These are phyloP conservation scores for Bungarus multicinctus DNA, from an alignment of 2,113 vertebrate species.

Conservation along the genomic window DNA sequence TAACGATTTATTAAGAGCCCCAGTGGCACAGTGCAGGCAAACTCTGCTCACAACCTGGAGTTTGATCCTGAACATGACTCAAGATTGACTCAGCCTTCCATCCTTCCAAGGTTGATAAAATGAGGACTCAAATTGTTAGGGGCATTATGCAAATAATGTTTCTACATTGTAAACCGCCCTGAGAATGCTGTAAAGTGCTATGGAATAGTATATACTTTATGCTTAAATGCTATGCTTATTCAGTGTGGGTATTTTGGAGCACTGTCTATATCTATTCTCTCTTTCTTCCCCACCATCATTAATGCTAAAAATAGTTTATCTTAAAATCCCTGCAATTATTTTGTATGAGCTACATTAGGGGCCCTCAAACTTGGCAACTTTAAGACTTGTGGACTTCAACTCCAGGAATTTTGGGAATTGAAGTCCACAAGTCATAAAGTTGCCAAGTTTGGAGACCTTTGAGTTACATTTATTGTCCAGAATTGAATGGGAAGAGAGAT, in stretches of 20 bases:
- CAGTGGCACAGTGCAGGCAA: not conserved
- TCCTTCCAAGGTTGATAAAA: not conserved
- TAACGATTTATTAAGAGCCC: not conserved
- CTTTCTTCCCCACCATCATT: not conserved
- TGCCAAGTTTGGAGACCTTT: no score
- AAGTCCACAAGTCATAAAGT: no score
- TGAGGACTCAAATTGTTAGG: not conserved
- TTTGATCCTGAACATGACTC: not conserved
- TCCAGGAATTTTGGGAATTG: no score
- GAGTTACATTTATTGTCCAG: not conserved
- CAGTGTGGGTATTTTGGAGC: not conserved
- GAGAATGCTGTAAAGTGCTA: not conserved
- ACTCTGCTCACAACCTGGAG: not conserved
- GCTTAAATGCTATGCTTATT: not conserved
- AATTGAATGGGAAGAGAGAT: not conserved
- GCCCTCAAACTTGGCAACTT: no score
- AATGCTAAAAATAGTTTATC: not conserved
- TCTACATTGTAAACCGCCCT: not conserved
- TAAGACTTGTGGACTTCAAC: no score
- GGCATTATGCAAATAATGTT: not conserved
- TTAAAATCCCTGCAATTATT: not conserved
- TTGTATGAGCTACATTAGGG: no score
- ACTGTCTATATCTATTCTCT: not conserved
- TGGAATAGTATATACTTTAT: not conserved
- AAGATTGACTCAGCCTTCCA: not conserved